These are phyloP conservation scores for Neodontobutis hainanensis DNA, from an alignment of 2,113 vertebrate genomes.

Conservation along the genomic window DNA sequence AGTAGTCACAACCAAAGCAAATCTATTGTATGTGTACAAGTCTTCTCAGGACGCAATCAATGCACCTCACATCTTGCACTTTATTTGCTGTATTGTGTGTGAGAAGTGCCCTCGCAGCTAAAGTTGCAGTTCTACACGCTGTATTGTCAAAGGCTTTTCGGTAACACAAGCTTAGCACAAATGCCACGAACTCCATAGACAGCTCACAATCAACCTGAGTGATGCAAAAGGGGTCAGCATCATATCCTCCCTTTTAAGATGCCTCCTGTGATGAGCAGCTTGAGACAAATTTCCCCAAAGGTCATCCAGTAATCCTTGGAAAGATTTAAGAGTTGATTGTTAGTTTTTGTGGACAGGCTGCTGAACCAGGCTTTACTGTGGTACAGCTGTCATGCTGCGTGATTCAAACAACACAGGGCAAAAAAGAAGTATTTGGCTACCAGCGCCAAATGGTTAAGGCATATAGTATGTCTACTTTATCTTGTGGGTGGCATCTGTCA, in stretches of 20 bases:
- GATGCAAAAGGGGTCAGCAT: not conserved
- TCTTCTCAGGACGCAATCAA: not conserved
- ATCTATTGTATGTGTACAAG: not conserved
- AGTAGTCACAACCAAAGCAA: not conserved
- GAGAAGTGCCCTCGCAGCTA: too few species aligned
- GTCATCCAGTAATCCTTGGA: slow-evolving; percentile 3
- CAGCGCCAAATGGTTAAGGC: too few species aligned
- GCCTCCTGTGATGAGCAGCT: not conserved
- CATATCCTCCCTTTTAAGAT: not conserved
- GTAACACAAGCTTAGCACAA: too few species aligned
- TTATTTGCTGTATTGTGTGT: too few species aligned
- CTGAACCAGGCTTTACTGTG: not conserved
- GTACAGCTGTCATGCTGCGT: not conserved
- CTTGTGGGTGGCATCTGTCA: too few species aligned
- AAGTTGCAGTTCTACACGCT: too few species aligned
- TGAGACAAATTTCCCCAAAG: not conserved
- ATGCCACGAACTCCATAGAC: too few species aligned
- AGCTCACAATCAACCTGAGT: too few species aligned
- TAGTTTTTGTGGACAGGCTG: slow-evolving; percentile 3
- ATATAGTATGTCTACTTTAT: too few species aligned
- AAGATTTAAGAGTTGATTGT: not conserved
- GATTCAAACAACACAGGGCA: not conserved
- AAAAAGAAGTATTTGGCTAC: too few species aligned
- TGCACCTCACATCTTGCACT: too few species aligned
- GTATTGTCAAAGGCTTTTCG: too few species aligned